Evolutionary conservation across 2,797 vertebrate species (phyloP), one percentile per base, ranked within the genome.

Genomic region (Rhyacichthys aspro): DNA sequence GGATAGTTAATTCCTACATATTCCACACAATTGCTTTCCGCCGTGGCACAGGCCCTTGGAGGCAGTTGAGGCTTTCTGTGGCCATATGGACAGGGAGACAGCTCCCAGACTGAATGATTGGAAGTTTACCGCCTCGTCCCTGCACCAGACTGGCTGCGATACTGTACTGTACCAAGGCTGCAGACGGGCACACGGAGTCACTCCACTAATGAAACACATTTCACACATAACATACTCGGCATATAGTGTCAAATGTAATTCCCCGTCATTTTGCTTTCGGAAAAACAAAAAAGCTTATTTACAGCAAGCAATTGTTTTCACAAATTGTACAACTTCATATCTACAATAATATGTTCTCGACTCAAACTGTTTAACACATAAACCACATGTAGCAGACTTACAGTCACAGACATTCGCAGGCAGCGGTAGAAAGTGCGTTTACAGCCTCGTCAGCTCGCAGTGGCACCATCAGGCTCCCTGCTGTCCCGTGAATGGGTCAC

Each of bases 1-100:
- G 94, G 91, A 94, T 93, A 94, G 93, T 96, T 96, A 94, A 95
- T 96, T 95, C 93, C 91, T 93, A 95, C 93, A 96, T 92, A 96
- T 95, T 94, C 91, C 92, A 95, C 94, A 94, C 94, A 94, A 94
- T 94, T 95, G 93, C 93, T 93, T 94, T 94, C 93, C 90, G 91
- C 92, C 90, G 89, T 90, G 92, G 93, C 93, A 91, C 88, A 91
- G 93, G 91, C 91, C 92, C 88, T 92, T 91, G 91, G 93, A 94
- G 78, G 78, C 76, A 92, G 92, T 89, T 84, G 89, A 91, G 92
- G 91, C 63, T 78, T 76, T 80, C 63, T 56, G 59, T 85, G 93
- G 91, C 93, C 95, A 96, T 95, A 95, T 94, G 94, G 93, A 94
- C 88, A 77, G 81, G 72, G 79, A 86, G 67, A 73, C 58, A 63